phyloP scores from a whole-genome alignment of 2,888 invertebrate genomes.

The Eristalinus sepulchralis region DNA sequence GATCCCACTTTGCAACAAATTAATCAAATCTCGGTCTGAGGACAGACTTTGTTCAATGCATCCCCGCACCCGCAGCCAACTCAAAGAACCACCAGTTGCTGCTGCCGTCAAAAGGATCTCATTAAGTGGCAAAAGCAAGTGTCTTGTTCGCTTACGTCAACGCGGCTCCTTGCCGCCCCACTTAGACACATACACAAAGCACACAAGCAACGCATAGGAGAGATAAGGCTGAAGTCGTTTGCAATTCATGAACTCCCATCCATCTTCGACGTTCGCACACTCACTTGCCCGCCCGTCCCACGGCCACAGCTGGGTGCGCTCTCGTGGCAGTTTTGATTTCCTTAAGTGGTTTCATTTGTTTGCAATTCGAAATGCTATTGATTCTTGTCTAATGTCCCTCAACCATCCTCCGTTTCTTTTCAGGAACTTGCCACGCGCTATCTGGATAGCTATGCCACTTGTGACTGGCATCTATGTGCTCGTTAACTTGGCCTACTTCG shows the following conservation, averaged over 20 bases:
- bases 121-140: slow-evolving; percentile 34
- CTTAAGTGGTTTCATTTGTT: slow-evolving; percentile 71
- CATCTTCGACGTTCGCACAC: slow-evolving; percentile 13
- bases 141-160: slow-evolving; percentile 45
- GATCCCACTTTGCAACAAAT: slow-evolving; percentile 20
- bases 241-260: slow-evolving; percentile 55
- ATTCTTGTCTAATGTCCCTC: slow-evolving; percentile 30
- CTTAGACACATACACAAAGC: background rate
- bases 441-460: slow-evolving; percentile 95
- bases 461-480: slow-evolving; percentile 94
- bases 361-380: slow-evolving; percentile 59
- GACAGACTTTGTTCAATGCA: background rate
- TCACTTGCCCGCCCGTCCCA: background rate
- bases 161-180: background rate
- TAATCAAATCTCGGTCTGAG: slow-evolving; percentile 49
- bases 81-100: slow-evolving; percentile 62
- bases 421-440: slow-evolving; percentile 95
- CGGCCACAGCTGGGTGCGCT: background rate
- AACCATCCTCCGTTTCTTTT: background rate
- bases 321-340: slow-evolving; percentile 49
- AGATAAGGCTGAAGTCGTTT: slow-evolving; percentile 61
- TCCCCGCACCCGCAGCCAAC: background rate
- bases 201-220: slow-evolving; percentile 12
- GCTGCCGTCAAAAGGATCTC: slow-evolving; percentile 35
- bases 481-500: slow-evolving; percentile 95